phyloP scores from a whole-genome alignment of 1,140 invertebrate genomes.

The Cotesia typhae region DNA sequence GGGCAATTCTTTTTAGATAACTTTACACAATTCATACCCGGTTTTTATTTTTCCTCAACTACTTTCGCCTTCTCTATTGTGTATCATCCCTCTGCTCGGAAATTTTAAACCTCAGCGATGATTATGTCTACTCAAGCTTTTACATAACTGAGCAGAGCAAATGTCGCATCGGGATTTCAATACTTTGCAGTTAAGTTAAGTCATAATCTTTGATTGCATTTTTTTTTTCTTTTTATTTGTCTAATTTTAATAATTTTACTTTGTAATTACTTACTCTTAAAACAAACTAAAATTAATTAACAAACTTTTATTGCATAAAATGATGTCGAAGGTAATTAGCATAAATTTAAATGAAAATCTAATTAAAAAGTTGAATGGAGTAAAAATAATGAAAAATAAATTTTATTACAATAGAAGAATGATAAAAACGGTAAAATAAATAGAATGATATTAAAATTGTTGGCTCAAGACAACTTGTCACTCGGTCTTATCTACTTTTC shows the following conservation, averaged over 20 bases:
- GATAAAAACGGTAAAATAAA: conserved; percentile 17
- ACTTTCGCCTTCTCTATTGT: not conserved
- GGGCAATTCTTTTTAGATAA: conserved; percentile 16
- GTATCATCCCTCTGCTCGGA: not conserved
- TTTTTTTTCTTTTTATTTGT: too few relatives aligned
- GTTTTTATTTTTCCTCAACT: not conserved
- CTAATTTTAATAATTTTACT: too few relatives aligned
- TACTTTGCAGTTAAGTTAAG: too few relatives aligned
- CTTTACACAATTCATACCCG: conserved; percentile 22
- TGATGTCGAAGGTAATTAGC: too few relatives aligned
- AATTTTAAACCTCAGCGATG: too few relatives aligned
- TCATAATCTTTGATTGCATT: too few relatives aligned
- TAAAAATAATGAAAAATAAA: conserved; percentile 19
- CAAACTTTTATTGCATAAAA: conserved; percentile 3
- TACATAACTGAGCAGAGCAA: too few relatives aligned
- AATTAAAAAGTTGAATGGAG: not conserved
- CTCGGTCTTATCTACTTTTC: conserved; percentile 31
- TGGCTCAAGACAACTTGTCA: conserved; percentile 39
- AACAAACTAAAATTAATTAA: conserved; percentile 3
- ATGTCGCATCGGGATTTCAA: too few relatives aligned
- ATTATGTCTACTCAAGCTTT: too few relatives aligned
- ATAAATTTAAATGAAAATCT: not conserved
- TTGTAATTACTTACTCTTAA: too few relatives aligned
- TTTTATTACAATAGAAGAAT: not conserved
- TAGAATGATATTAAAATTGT: conserved; percentile 26